A percentile compares a stretch with the other conserved stretches of the same genome.
These are phyloP conservation scores for Hemitrygon akajei DNA, from an alignment of 2,797 vertebrate species.

Conservation along the genomic window DNA sequence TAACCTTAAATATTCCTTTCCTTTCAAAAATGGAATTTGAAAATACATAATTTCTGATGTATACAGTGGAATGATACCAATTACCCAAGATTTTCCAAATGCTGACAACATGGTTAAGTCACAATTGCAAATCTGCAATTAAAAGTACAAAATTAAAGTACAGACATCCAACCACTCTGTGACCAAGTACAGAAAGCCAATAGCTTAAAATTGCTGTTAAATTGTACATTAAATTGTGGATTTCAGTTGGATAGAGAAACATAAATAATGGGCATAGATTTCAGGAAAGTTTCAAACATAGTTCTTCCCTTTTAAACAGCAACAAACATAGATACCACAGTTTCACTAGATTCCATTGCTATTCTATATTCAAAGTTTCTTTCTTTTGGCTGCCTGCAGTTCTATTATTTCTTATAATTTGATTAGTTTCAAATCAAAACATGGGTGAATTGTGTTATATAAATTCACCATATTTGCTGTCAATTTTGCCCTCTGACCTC, in stretches of 20 bases:
- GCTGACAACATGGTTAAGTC: background rate
- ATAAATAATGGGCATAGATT: background rate
- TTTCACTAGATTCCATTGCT: background rate
- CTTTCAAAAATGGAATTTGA: background rate
- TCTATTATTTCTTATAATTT: constrained; percentile 1
- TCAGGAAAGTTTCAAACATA: background rate
- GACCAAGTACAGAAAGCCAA: background rate
- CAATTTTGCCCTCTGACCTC: background rate
- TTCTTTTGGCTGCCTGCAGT: constrained; percentile 5
- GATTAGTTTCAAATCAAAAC: background rate
- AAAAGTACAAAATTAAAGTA: background rate
- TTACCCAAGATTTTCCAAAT: background rate
- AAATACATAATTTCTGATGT: background rate
- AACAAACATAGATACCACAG: background rate
- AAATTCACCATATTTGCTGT: background rate
- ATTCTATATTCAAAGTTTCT: background rate
- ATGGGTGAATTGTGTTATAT: background rate
- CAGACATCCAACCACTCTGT: background rate
- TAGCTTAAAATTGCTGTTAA: background rate
- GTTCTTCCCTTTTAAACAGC: background rate
- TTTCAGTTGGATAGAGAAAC: no score
- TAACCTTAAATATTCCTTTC: background rate
- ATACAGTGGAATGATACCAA: background rate
- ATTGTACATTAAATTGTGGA: background rate
- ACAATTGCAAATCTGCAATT: background rate